These are phyloP conservation scores for Hylaea fasciaria DNA, from an alignment of 2,888 invertebrate species.

Conservation along the genomic window DNA sequence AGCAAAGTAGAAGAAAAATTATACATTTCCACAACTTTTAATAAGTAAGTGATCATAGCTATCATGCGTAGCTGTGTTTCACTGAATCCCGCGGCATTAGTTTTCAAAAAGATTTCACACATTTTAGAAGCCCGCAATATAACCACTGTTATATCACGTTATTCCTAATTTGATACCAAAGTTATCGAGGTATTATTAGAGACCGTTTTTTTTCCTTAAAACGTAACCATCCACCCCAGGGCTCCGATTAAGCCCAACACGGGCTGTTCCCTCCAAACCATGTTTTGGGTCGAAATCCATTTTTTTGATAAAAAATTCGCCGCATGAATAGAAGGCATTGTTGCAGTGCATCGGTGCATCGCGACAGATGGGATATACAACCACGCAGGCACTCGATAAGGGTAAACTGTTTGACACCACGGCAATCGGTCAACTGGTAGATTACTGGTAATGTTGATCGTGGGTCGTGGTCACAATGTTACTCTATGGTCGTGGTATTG, in stretches of 20 bases:
- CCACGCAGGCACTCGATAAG: constrained; percentile 59
- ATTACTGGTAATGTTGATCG: no score
- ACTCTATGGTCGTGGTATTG: neutral
- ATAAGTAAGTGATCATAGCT: no score
- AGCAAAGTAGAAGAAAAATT: neutral
- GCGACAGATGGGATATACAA: constrained; percentile 65
- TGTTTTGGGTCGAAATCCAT: constrained; percentile 62
- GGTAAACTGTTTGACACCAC: constrained; percentile 78
- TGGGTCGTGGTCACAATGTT: no score
- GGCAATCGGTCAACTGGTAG: constrained; percentile 66
- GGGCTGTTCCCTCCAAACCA: constrained; percentile 52
- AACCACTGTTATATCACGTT: no score
- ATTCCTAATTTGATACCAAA: no score
- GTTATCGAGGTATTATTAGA: neutral
- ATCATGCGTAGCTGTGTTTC: no score
- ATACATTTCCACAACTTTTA: no score
- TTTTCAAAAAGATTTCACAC: no score
- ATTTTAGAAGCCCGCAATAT: no score
- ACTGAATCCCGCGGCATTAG: no score
- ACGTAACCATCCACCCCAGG: constrained; percentile 25
- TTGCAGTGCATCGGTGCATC: constrained; percentile 64
- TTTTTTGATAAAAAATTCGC: constrained; percentile 65
- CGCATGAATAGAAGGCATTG: constrained; percentile 70
- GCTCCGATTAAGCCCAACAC: constrained; percentile 44
- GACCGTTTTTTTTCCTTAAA: neutral